A percentile compares a stretch with the other conserved stretches of the same genome.
These are phyloP conservation scores for Hermetia illucens DNA, from an alignment of 1,140 invertebrate genomes.

Conservation along the genomic window DNA sequence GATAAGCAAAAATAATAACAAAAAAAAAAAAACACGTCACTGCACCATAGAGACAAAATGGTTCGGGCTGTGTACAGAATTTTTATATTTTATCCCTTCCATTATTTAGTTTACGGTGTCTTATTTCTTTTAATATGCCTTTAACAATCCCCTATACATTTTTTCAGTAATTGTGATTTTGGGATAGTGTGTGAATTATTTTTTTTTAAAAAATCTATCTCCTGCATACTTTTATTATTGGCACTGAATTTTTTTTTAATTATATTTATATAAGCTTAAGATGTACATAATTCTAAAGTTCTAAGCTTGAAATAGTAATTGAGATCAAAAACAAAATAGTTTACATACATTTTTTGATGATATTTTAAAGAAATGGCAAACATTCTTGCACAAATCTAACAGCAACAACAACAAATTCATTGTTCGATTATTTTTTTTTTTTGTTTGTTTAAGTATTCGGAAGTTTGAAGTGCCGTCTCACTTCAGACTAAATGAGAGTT, in stretches of 20 bases:
- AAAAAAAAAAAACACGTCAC: not conserved
- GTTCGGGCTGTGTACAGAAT: not conserved
- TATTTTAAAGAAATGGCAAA: too few relatives aligned
- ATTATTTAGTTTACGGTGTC: not conserved
- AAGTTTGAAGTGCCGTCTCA: too few relatives aligned
- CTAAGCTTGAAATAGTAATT: too few relatives aligned
- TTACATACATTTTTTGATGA: too few relatives aligned
- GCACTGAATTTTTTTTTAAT: not conserved
- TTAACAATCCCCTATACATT: not conserved
- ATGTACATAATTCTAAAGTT: conserved; percentile 1
- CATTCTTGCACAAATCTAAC: too few relatives aligned
- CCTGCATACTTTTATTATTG: not conserved
- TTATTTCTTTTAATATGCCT: not conserved
- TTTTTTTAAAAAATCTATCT: conserved; percentile 1
- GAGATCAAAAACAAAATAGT: too few relatives aligned
- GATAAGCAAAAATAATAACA: not conserved
- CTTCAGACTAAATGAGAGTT: too few relatives aligned
- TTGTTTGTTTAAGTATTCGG: too few relatives aligned
- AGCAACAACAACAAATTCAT: too few relatives aligned
- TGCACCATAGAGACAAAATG: too few relatives aligned
- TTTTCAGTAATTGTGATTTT: not conserved
- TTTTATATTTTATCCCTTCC: not conserved
- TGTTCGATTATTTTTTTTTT: too few relatives aligned
- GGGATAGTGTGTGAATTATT: not conserved
- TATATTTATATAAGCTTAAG: conserved; percentile 2